phyloP scores from a whole-genome alignment of 2,888 invertebrate species.

The Hirtodrosophila duncani region DNA sequence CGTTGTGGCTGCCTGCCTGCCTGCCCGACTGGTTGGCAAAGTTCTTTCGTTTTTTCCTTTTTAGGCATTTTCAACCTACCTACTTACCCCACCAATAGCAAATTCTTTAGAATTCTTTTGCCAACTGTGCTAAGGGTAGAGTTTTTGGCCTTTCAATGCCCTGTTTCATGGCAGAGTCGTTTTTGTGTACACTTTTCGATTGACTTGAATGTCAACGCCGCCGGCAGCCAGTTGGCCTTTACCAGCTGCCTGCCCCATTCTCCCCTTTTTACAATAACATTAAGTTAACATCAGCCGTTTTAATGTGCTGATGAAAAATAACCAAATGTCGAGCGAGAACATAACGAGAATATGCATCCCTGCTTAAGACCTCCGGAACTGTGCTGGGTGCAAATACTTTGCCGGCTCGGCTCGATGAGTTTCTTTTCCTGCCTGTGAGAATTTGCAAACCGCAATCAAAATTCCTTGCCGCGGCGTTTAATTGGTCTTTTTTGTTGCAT shows the following conservation, averaged over 20 bases:
- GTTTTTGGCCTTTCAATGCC: constrained; percentile 11
- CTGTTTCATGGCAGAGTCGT: constrained; percentile 6
- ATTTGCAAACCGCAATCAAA: constrained; percentile 60
- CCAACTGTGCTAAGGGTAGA: constrained; percentile 7
- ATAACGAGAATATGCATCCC: constrained; percentile 10
- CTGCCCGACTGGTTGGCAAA: constrained; percentile 20
- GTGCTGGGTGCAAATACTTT: not conserved
- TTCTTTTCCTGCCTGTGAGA: constrained; percentile 33
- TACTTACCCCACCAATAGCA: constrained; percentile 16
- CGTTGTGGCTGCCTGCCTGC: constrained; percentile 10
- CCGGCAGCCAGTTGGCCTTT: too few relatives aligned
- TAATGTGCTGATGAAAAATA: constrained; percentile 34
- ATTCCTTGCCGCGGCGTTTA: constrained; percentile 58
- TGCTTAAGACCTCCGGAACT: not conserved
- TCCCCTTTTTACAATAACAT: not conserved
- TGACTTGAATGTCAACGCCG: constrained; percentile 42
- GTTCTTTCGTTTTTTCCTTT: constrained; percentile 14
- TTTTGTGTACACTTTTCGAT: constrained; percentile 31
- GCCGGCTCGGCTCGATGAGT: too few relatives aligned
- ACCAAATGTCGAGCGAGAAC: constrained; percentile 2
- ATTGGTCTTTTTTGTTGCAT: constrained; percentile 55
- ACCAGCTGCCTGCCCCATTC: constrained; percentile 9
- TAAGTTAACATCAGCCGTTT: constrained; percentile 14
- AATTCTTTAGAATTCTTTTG: constrained; percentile 38
- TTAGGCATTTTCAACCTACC: constrained; percentile 1